These are phyloP conservation scores for Lycocorax pyrrhopterus DNA, from an alignment of 2,113 vertebrate species.

Conservation along the genomic window DNA sequence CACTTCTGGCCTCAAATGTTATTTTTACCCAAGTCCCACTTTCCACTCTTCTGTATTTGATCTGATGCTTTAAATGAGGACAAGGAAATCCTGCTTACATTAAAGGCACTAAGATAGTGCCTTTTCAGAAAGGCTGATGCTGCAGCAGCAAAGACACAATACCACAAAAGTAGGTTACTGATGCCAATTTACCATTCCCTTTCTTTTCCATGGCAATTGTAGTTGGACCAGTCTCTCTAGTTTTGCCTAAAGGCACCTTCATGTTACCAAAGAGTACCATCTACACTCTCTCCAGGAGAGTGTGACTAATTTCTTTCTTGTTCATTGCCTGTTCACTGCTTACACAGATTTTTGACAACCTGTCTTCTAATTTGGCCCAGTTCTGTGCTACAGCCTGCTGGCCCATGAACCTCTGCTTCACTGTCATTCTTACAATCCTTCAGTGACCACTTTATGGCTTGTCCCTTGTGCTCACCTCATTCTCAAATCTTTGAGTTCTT, in stretches of 20 bases:
- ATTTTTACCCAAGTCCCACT: neutral
- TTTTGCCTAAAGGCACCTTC: neutral
- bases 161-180: neutral
- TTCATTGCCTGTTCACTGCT: neutral
- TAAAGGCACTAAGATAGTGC: neutral
- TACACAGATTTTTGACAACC: neutral
- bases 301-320: neutral
- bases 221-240: neutral
- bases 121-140: neutral
- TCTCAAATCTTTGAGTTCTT: neutral
- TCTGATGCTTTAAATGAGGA: neutral
- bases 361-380: neutral
- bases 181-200: neutral
- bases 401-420: neutral
- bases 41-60: neutral
- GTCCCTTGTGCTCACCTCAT: neutral
- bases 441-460: neutral
- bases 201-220: neutral
- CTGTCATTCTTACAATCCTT: neutral
- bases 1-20: neutral
- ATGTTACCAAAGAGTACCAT: neutral
- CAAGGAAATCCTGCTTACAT: neutral
- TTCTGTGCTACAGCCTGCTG: neutral
- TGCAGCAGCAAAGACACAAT: neutral
- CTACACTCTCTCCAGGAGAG: neutral